phyloP scores from a whole-genome alignment of 2,113 vertebrate species.

The Nymphicus hollandicus region DNA sequence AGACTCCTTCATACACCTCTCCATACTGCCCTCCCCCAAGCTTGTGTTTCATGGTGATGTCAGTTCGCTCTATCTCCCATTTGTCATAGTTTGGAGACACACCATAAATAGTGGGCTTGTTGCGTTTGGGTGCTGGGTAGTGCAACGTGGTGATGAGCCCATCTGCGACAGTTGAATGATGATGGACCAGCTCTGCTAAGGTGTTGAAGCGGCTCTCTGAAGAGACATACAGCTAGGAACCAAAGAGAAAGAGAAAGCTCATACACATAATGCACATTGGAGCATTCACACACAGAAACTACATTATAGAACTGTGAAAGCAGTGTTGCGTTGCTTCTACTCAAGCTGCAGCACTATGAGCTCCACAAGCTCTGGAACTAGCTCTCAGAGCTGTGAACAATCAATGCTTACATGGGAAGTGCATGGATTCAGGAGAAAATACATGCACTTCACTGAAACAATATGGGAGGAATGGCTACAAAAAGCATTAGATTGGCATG shows the following conservation, averaged over 20 bases:
- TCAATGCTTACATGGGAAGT: neutral
- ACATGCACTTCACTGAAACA: neutral
- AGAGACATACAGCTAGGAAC: constrained; percentile 91
- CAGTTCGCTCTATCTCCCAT: constrained; percentile 98
- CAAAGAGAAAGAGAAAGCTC: neutral
- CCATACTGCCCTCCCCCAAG: constrained; percentile 97
- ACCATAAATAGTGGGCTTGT: constrained; percentile 96
- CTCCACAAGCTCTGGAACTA: neutral
- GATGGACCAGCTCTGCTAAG: constrained; percentile 94
- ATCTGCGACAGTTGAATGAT: constrained; percentile 94
- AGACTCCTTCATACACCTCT: constrained; percentile 97
- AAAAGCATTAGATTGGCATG: neutral
- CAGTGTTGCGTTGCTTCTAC: accelerated
- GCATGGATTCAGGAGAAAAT: neutral
- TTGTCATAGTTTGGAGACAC: constrained; percentile 98
- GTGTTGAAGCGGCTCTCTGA: constrained; percentile 98
- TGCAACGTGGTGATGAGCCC: constrained; percentile 97
- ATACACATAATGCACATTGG: accelerated
- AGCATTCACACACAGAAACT: accelerated
- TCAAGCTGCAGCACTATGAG: neutral
- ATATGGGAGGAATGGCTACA: neutral
- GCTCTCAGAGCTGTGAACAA: neutral
- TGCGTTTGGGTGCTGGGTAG: constrained; percentile 96
- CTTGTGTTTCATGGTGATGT: constrained; percentile 99
- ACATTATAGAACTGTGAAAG: accelerated